A percentile compares a stretch with the other conserved stretches of the same genome.
These are phyloP conservation scores for Hermetia illucens DNA, from an alignment of 1,140 invertebrate species.

Conservation along the genomic window DNA sequence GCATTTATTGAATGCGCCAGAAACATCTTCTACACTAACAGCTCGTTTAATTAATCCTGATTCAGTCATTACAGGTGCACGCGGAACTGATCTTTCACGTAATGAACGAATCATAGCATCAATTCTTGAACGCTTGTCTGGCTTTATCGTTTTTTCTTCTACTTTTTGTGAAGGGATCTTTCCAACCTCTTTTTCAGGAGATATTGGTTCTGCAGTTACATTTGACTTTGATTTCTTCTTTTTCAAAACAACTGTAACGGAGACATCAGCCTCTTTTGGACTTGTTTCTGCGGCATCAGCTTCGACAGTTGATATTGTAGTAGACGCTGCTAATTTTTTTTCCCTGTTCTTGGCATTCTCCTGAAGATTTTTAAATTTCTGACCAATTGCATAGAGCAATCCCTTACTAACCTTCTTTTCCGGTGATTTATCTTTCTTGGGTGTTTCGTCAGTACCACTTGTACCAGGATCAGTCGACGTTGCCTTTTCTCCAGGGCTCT, in stretches of 20 bases:
- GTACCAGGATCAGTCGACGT: slow-evolving; percentile 11
- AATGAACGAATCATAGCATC: slow-evolving; percentile 37
- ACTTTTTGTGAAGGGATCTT: neutral
- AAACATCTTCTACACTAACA: slow-evolving; percentile 49
- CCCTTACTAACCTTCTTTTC: slow-evolving; percentile 28
- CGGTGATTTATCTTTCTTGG: slow-evolving; percentile 20
- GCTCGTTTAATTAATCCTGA: slow-evolving; percentile 48
- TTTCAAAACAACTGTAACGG: neutral
- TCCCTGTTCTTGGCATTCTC: slow-evolving; percentile 27
- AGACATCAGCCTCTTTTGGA: slow-evolving; percentile 1
- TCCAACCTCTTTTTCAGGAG: neutral
- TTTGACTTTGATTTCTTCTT: slow-evolving; percentile 4
- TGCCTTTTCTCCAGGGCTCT: slow-evolving; percentile 16
- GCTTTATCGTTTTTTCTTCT: slow-evolving; percentile 16
- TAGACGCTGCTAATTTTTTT: slow-evolving; percentile 11
- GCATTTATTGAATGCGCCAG: slow-evolving; percentile 36
- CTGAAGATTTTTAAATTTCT: slow-evolving; percentile 48
- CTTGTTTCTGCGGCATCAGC: slow-evolving; percentile 1
- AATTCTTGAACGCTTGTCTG: slow-evolving; percentile 32
- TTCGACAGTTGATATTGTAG: neutral
- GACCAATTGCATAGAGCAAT: slow-evolving; percentile 39
- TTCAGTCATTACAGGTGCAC: slow-evolving; percentile 36
- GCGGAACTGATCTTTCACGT: slow-evolving; percentile 48
- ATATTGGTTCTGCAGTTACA: neutral
- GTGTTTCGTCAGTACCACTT: neutral